phyloP scores from a whole-genome alignment of 2,888 invertebrate species.

The Ophraella communa region DNA sequence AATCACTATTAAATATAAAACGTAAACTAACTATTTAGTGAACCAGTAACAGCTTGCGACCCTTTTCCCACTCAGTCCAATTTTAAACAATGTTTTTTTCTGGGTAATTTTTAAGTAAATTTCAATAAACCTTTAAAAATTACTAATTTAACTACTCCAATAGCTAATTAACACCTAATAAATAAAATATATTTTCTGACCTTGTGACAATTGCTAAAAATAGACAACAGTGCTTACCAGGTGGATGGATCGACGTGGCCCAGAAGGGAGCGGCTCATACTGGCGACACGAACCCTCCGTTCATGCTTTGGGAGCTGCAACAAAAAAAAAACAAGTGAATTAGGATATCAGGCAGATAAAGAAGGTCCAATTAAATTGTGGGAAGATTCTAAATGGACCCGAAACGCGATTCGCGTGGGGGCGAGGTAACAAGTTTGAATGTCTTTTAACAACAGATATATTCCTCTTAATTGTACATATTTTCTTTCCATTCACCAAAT shows the following conservation, averaged over 20 bases:
- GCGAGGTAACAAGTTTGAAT: conserved; percentile 10
- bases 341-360: conserved; percentile 33
- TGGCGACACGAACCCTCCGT: conserved; percentile 77
- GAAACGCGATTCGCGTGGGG: conserved; percentile 22
- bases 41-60: no score
- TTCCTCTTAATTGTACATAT: conserved; percentile 1
- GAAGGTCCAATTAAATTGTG: conserved; percentile 39
- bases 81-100: no score
- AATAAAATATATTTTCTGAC: background rate
- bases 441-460: background rate
- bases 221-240: conserved; percentile 48
- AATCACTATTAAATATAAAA: no score
- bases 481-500: conserved; percentile 1
- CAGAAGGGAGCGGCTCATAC: conserved; percentile 67
- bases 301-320: conserved; percentile 75
- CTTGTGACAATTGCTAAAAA: conserved; percentile 1
- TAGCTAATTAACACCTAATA: no score
- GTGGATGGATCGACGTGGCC: conserved; percentile 50
- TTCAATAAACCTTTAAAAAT: no score
- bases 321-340: conserved; percentile 39
- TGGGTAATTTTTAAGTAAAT: no score
- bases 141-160: no score
- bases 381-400: conserved; percentile 29
- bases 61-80: no score
- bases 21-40: background rate